These are phyloP conservation scores for Eufriesea mexicana DNA, from an alignment of 1,140 invertebrate species.

Conservation along the genomic window DNA sequence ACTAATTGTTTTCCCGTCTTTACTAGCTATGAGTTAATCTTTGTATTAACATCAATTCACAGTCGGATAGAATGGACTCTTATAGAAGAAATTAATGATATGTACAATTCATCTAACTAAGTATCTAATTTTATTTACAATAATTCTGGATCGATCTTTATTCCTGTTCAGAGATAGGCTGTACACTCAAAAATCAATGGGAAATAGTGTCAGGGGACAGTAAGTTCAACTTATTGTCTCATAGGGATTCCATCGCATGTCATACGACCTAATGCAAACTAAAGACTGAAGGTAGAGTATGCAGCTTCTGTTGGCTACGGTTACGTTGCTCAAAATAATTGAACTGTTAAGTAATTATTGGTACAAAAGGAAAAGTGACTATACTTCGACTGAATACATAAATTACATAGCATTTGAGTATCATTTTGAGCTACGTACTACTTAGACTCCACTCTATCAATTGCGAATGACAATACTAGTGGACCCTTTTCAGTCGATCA, in stretches of 20 bases:
- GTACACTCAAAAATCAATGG: slow-evolving; percentile 3
- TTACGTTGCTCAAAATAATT: slow-evolving; percentile 5
- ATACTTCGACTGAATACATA: background rate
- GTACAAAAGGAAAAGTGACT: background rate
- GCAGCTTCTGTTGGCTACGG: too few relatives aligned
- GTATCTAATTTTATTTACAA: slow-evolving; percentile 27
- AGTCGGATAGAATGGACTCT: background rate
- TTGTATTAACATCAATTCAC: background rate
- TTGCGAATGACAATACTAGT: background rate
- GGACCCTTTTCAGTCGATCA: background rate
- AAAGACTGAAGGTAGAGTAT: background rate
- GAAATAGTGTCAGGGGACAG: background rate
- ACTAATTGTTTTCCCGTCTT: background rate
- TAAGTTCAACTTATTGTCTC: background rate
- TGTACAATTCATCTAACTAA: slow-evolving; percentile 33
- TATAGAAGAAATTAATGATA: slow-evolving; percentile 4
- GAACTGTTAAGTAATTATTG: background rate
- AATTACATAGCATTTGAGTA: background rate
- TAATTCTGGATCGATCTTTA: background rate
- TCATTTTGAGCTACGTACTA: background rate
- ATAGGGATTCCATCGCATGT: background rate
- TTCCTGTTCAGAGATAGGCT: background rate
- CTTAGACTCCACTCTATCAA: background rate
- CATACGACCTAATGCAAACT: background rate
- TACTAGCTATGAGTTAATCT: background rate